A percentile compares a stretch with the other conserved stretches of the same genome.
These are phyloP conservation scores for Lasioglossum calceatum DNA, from an alignment of 2,888 invertebrate genomes.

Conservation along the genomic window DNA sequence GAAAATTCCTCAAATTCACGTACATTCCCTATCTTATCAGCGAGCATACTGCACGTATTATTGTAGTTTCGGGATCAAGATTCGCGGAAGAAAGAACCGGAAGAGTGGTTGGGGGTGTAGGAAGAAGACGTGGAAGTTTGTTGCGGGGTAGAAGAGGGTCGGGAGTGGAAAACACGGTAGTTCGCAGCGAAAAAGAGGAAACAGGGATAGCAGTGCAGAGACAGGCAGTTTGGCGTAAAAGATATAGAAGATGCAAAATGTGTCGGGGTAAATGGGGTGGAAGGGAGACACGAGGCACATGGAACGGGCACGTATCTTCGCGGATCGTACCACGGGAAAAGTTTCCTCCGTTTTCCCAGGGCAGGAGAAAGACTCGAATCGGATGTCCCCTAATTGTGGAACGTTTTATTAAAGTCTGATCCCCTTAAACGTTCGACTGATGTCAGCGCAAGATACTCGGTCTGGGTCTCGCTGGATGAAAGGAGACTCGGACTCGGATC, in stretches of 20 bases:
- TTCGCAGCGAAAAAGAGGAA: conserved; percentile 11
- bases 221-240: conserved; percentile 14
- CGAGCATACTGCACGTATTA: background rate
- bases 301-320: background rate
- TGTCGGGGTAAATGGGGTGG: conserved; percentile 4
- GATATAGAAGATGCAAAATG: conserved; percentile 11
- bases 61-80: background rate
- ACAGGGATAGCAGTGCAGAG: background rate
- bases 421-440: conserved; percentile 7
- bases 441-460: background rate
- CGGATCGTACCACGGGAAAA: conserved; percentile 15
- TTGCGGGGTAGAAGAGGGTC: background rate
- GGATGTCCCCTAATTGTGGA: conserved; percentile 53
- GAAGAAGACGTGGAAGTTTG: conserved; percentile 9
- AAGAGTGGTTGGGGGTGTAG: background rate
- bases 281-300: background rate
- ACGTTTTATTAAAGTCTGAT: conserved; percentile 45
- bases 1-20: background rate
- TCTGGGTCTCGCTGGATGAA: background rate
- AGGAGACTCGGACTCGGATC: background rate
- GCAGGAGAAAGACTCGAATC: conserved; percentile 40
- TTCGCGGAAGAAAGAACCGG: background rate
- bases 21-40: background rate
- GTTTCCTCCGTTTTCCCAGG: background rate
- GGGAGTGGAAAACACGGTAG: background rate